Conservation (phyloP, 1,140 invertebrate genomes). For the Teleogryllus occipitalis region DNA sequence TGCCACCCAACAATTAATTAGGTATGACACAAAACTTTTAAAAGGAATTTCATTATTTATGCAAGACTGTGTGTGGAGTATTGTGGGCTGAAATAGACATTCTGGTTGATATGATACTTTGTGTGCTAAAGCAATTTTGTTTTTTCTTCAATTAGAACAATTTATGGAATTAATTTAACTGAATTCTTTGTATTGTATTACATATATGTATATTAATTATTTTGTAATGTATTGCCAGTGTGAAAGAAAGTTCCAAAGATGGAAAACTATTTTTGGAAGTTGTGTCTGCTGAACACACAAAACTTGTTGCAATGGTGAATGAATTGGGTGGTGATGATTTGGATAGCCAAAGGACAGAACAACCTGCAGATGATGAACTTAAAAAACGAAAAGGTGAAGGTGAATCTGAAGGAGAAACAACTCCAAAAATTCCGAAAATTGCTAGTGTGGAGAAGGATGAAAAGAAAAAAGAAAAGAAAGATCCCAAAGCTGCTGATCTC, state of each 20-base stretch:
- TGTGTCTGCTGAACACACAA: constrained; percentile 58
- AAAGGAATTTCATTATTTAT: neutral
- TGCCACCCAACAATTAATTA: constrained; percentile 77
- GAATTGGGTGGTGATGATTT: constrained; percentile 43
- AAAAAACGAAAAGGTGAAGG: constrained; percentile 23
- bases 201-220: neutral
- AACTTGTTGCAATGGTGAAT: constrained; percentile 57
- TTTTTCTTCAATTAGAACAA: constrained; percentile 11
- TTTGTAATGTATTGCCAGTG: constrained; percentile 32
- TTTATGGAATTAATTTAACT: neutral
- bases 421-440: constrained; percentile 32
- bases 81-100: too few species aligned
- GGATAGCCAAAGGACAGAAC: constrained; percentile 34
- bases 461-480: constrained; percentile 35
- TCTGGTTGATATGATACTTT: too few species aligned
- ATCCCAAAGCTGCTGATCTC: constrained; percentile 52
- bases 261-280: constrained; percentile 51
- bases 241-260: constrained; percentile 52
- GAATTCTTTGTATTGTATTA: neutral
- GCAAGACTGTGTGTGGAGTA: neutral
- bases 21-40: constrained; percentile 30
- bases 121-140: too few species aligned
- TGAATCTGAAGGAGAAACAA: constrained; percentile 32
- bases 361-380: constrained; percentile 24
- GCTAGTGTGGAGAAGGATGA: constrained; percentile 24